Percentiles rank a stretch among this genome's conserved stretches.
Evolutionary conservation across 2,113 vertebrate species (phyloP).

Genomic region (Zonotrichia leucophrys): DNA sequence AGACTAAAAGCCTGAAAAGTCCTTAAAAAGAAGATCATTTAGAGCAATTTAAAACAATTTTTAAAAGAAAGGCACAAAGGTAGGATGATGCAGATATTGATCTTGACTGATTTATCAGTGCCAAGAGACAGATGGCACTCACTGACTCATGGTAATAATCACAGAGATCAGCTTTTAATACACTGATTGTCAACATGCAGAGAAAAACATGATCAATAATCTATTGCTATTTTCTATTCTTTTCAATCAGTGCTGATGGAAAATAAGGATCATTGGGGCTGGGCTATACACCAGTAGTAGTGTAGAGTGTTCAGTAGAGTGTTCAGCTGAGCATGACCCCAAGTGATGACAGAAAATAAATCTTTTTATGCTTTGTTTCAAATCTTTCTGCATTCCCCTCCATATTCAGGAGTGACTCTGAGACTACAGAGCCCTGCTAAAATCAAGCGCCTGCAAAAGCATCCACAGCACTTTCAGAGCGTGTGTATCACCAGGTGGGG

Average conservation of each 20-base stretch:
- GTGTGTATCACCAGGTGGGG: no score
- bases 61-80: not conserved
- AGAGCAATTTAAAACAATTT: not conserved
- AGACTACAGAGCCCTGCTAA: not conserved
- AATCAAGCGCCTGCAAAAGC: not conserved
- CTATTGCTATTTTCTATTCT: not conserved
- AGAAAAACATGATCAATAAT: not conserved
- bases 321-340: not conserved
- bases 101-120: not conserved
- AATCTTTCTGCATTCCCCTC: not conserved
- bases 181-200: not conserved
- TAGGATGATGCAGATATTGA: not conserved
- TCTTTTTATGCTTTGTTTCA: not conserved
- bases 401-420: not conserved
- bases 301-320: accelerated
- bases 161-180: not conserved
- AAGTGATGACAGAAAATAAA: accelerated
- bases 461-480: not conserved
- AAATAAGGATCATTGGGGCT: not conserved
- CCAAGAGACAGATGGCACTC: not conserved
- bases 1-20: not conserved
- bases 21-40: not conserved
- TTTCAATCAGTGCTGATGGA: not conserved
- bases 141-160: not conserved
- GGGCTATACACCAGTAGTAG: not conserved